A percentile compares a stretch with the other conserved stretches of the same genome.
These are phyloP conservation scores for Tortricodes alternella DNA, from an alignment of 2,888 invertebrate species.

Conservation along the genomic window DNA sequence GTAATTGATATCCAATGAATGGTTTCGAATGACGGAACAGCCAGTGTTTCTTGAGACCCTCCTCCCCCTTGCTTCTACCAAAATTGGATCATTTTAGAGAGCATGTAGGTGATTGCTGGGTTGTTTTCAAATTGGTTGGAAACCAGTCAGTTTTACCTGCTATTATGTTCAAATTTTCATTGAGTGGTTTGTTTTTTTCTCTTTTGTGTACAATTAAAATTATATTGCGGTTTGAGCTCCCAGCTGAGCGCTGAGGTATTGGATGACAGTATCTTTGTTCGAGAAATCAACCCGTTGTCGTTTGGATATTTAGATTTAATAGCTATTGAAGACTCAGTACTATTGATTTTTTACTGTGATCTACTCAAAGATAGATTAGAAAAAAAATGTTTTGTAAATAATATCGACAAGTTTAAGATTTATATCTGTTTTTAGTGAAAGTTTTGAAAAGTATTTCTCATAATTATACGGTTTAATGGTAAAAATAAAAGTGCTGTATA, in stretches of 20 bases:
- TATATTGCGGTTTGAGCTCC: conserved; percentile 57
- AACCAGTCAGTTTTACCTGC: conserved; percentile 55
- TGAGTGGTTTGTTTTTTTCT: conserved; percentile 50
- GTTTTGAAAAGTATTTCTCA: not conserved
- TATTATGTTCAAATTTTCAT: conserved; percentile 58
- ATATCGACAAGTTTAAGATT: not conserved
- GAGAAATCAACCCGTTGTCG: conserved; percentile 26
- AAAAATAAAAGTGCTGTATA: conserved; percentile 15
- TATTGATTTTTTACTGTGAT: not conserved
- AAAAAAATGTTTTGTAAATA: not conserved
- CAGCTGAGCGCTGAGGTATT: conserved; percentile 52
- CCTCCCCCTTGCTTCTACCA: conserved; percentile 29
- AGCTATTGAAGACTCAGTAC: conserved; percentile 6
- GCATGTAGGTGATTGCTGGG: conserved; percentile 19
- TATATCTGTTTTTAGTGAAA: conserved; percentile 4
- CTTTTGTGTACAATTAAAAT: conserved; percentile 59
- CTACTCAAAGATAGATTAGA: too few species aligned
- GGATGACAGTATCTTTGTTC: conserved; percentile 35
- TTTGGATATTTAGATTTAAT: conserved; percentile 11
- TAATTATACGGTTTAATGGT: not conserved
- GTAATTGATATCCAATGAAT: conserved; percentile 73
- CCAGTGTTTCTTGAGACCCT: conserved; percentile 41
- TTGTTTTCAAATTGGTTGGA: conserved; percentile 40
- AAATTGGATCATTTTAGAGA: not conserved
- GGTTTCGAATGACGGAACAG: conserved; percentile 58